Evolutionary conservation across 2,797 vertebrate genomes (phyloP).

Genomic region (Okamejei kenojei): DNA sequence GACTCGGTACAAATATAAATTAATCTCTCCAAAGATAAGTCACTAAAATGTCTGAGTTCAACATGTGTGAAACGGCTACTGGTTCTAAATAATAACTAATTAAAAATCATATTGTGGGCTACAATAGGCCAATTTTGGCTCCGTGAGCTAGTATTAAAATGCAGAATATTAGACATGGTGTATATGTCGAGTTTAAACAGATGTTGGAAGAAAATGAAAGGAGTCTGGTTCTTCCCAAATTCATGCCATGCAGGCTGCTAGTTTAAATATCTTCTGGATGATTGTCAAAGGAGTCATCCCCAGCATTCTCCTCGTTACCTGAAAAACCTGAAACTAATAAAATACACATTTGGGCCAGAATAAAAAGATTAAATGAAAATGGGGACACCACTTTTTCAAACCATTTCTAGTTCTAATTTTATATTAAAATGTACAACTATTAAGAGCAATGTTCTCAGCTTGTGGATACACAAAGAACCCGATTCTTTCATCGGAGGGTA

Average conservation of each 20-base stretch:
- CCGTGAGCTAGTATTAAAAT: background rate
- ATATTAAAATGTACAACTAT: background rate
- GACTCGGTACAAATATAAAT: background rate
- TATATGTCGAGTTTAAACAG: constrained; percentile 19
- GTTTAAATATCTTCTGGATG: background rate
- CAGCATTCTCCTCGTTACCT: background rate
- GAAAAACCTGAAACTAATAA: background rate
- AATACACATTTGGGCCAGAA: background rate
- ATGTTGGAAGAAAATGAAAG: constrained; percentile 35
- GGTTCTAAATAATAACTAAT: background rate
- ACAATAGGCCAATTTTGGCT: background rate
- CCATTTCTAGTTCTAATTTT: constrained; percentile 3
- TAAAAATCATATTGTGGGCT: background rate
- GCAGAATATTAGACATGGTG: constrained; percentile 3
- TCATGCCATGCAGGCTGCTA: background rate
- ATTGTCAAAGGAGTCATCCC: constrained; percentile 26
- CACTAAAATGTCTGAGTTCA: background rate
- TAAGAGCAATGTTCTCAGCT: constrained; percentile 6
- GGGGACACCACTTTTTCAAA: background rate
- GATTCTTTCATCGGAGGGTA: constrained; percentile 15
- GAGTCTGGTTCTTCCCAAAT: background rate
- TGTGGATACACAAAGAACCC: constrained; percentile 10
- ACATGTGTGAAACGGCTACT: background rate
- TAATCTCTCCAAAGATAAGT: background rate
- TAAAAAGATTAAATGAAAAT: constrained; percentile 8